A percentile compares a stretch with the other conserved stretches of the same genome.
phyloP scores from a whole-genome alignment of 1,140 invertebrate genomes.

The Drusus annulatus region DNA sequence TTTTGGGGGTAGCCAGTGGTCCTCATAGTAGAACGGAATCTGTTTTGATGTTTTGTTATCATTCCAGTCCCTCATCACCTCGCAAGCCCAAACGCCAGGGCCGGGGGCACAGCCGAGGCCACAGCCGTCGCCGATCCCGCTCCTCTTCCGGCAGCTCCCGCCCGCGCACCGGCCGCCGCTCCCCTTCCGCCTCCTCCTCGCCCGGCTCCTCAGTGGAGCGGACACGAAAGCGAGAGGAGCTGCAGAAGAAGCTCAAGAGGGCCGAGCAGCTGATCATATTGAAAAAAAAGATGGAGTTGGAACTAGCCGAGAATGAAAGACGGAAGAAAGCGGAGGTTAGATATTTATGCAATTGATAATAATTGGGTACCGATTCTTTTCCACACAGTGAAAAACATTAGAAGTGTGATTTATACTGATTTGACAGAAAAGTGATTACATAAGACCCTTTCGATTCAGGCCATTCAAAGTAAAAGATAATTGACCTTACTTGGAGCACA shows the following conservation, averaged over 20 bases:
- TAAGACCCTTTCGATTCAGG: no score
- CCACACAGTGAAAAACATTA: no score
- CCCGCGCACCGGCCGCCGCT: not conserved
- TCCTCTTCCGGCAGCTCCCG: not conserved
- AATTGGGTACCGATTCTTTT: no score
- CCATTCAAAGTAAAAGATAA: no score
- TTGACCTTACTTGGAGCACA: no score
- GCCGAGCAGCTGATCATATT: conserved; percentile 69
- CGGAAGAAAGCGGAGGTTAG: conserved; percentile 58
- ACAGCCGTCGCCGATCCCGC: not conserved
- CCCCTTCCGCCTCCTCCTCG: conserved; percentile 8
- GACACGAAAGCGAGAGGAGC: conserved; percentile 59
- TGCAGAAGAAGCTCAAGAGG: conserved; percentile 66
- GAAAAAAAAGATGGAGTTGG: conserved; percentile 73
- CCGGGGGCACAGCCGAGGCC: not conserved
- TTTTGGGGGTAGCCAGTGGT: no score
- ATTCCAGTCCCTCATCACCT: not conserved
- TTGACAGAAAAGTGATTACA: no score
- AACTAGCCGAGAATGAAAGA: conserved; percentile 67
- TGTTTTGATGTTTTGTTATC: no score
- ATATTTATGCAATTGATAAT: not conserved
- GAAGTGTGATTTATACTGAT: no score
- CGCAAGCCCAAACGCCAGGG: not conserved
- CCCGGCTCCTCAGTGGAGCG: conserved; percentile 44
- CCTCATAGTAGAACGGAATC: no score